Conservation (phyloP, 37 sponge, comb jelly and placozoan genomes). For the Halisarca cf. caerulea region DNA sequence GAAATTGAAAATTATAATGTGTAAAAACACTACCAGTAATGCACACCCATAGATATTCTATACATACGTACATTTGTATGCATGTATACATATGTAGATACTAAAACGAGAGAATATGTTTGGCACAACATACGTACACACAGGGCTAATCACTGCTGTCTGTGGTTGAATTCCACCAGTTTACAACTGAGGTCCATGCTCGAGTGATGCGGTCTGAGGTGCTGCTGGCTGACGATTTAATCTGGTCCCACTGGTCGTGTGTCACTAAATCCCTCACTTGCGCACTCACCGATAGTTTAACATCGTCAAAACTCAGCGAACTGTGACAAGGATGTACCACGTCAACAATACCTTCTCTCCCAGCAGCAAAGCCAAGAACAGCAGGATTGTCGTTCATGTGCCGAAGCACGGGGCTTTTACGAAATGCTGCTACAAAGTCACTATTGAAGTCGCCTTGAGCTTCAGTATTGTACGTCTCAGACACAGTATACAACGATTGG, state of each 20-base stretch:
- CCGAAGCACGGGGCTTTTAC: conserved; percentile 15
- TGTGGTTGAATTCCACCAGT: background rate
- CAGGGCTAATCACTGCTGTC: too few species aligned
- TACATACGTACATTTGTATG: background rate
- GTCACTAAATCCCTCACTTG: conserved; percentile 45
- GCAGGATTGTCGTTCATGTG: background rate
- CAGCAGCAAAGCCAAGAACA: background rate
- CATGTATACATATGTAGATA: background rate
- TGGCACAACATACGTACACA: background rate
- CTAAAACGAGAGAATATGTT: background rate
- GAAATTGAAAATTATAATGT: too few species aligned
- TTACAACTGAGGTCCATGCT: background rate
- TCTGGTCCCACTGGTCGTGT: background rate
- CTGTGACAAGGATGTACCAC: conserved; percentile 46
- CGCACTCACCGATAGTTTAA: conserved; percentile 47
- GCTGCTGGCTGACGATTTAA: background rate
- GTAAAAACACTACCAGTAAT: too few species aligned
- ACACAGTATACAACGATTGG: conserved; percentile 45
- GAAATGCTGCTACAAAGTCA: conserved; percentile 42
- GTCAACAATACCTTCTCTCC: background rate
- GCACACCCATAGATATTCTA: too few species aligned
- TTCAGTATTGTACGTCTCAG: background rate
- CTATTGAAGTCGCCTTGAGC: conserved; percentile 48
- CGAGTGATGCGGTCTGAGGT: background rate
- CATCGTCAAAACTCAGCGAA: conserved; percentile 39